Conservation (phyloP, 2,888 invertebrate species). For the Eupithecia abbreviata region DNA sequence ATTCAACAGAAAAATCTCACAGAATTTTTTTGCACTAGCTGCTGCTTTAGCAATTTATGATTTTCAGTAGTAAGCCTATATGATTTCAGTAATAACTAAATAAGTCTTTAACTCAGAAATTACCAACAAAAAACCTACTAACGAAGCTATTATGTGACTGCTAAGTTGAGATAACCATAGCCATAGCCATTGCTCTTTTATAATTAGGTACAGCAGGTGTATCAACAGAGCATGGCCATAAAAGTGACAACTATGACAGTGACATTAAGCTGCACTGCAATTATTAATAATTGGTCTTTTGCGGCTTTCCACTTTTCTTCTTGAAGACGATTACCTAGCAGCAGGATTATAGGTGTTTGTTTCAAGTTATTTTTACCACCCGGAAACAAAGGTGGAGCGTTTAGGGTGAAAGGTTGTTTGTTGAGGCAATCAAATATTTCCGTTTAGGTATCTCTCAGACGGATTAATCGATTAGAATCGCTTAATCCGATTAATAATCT, state of each 20-base stretch:
- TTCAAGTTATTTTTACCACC: background rate
- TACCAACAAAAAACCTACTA: background rate
- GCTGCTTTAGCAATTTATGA: too few species aligned
- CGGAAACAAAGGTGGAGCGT: background rate
- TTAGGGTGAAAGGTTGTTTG: too few species aligned
- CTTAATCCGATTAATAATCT: background rate
- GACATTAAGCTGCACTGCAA: constrained; percentile 25
- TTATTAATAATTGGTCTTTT: constrained; percentile 25
- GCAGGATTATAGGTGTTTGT: background rate
- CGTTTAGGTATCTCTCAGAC: background rate
- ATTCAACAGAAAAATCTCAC: too few species aligned
- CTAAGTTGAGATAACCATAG: background rate
- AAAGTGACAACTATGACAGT: constrained; percentile 35
- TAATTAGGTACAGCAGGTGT: constrained; percentile 3
- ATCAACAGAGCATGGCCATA: constrained; percentile 36
- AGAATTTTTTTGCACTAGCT: too few species aligned
- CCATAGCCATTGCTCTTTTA: constrained; percentile 1
- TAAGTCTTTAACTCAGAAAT: too few species aligned
- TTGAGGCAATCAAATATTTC: background rate
- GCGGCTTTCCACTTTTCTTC: constrained; percentile 37
- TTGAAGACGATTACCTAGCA: background rate
- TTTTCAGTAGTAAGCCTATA: too few species aligned
- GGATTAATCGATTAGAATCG: background rate
- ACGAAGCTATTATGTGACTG: background rate
- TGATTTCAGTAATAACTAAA: too few species aligned